A percentile compares a stretch with the other conserved stretches of the same genome.
These are phyloP conservation scores for Anguilla anguilla DNA, from an alignment of 2,797 vertebrate species.

Conservation along the genomic window DNA sequence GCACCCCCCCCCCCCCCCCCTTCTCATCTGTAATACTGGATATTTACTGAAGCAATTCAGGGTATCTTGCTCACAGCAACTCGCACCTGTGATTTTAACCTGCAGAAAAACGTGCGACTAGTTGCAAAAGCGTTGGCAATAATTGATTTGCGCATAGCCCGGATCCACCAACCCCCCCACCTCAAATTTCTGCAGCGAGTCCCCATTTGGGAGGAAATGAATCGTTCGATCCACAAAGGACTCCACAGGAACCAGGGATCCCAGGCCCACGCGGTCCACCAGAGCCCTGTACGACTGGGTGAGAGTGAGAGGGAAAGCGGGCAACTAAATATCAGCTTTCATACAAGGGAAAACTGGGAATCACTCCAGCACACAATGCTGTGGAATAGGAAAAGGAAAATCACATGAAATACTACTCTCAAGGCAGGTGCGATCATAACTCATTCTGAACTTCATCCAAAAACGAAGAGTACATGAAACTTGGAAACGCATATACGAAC, in stretches of 20 bases:
- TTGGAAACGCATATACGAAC: not conserved
- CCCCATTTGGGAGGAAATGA: conserved; percentile 87
- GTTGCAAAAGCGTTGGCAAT: not conserved
- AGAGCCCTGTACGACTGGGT: conserved; percentile 87
- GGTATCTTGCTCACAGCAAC: not conserved
- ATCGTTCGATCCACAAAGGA: conserved; percentile 88
- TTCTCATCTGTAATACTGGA: not conserved
- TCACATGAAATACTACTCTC: not conserved
- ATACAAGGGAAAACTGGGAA: not conserved
- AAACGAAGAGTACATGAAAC: not conserved
- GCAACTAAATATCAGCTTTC: not conserved
- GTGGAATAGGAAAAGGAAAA: not conserved
- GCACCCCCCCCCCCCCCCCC: not conserved
- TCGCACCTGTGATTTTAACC: not conserved
- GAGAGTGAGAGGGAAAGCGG: not conserved
- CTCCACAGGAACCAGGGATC: conserved; percentile 89
- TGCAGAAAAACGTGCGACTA: not conserved
- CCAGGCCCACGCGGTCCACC: conserved; percentile 92
- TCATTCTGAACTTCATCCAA: not conserved
- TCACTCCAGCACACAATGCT: not conserved
- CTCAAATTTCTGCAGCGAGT: conserved; percentile 88
- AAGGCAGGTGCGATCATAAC: not conserved
- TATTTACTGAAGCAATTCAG: not conserved
- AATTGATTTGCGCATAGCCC: not conserved
- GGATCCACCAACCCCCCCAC: conserved; percentile 63